Percentiles rank a stretch among this genome's conserved stretches.
Conservation (phyloP, 2,797 vertebrate genomes). For the Coregonus sp. region DNA sequence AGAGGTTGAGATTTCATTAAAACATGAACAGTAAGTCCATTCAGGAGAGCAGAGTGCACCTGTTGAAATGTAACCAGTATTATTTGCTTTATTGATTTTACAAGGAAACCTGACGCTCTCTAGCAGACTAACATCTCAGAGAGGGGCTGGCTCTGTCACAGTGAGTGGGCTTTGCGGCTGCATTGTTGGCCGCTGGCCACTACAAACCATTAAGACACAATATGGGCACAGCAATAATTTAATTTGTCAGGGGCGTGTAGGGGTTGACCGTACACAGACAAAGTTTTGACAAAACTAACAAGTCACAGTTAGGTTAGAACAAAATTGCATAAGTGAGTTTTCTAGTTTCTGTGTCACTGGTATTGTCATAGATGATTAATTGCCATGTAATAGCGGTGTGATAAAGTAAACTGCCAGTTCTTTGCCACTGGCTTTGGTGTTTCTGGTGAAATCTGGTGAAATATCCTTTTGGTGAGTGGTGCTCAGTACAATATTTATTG, state of each 20-base stretch:
- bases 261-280: no score
- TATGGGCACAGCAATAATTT: not conserved
- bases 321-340: no score
- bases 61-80: conserved; percentile 70
- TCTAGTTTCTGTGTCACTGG: not conserved
- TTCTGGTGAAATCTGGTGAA: not conserved
- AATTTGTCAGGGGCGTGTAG: no score
- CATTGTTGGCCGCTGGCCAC: conserved; percentile 34
- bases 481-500: not conserved
- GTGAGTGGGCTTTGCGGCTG: conserved; percentile 33
- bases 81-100: conserved; percentile 80
- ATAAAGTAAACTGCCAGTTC: no score
- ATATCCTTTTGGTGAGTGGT: not conserved
- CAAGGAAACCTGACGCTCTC: conserved; percentile 75
- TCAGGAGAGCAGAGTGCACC: conserved; percentile 76
- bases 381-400: no score
- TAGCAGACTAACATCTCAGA: conserved; percentile 55
- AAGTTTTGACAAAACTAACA: no score
- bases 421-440: not conserved
- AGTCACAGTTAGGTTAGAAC: no score
- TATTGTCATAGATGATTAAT: not conserved
- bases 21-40: conserved; percentile 75
- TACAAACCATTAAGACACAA: conserved; percentile 23
- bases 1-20: conserved; percentile 66
- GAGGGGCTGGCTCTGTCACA: conserved; percentile 58